Percentiles rank a stretch among this genome's conserved stretches.
Evolutionary conservation across 2,113 vertebrate species (phyloP).

Genomic region (Alouatta palliata): DNA sequence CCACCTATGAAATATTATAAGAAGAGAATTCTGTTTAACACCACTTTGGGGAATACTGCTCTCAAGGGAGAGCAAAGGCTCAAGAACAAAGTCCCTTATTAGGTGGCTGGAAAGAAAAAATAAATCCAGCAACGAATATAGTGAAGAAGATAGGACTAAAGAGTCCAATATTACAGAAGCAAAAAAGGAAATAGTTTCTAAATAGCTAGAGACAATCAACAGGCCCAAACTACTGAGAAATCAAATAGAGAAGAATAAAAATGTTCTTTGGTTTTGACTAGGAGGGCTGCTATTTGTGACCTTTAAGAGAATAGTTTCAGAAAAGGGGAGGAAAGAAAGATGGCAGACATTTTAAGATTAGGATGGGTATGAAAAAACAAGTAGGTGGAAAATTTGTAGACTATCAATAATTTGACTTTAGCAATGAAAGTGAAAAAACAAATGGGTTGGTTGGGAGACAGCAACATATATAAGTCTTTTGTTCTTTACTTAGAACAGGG

Average conservation of each 20-base stretch:
- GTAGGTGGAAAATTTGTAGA: slow-evolving; percentile 22
- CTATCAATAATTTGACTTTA: not conserved
- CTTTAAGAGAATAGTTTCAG: slow-evolving; percentile 34
- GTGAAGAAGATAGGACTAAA: not conserved
- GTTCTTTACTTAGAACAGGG: not conserved
- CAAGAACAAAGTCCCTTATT: not conserved
- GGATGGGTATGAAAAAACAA: not conserved
- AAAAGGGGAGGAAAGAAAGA: slow-evolving; percentile 1
- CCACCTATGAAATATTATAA: slow-evolving; percentile 6
- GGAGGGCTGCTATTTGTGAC: slow-evolving; percentile 15
- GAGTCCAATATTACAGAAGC: not conserved
- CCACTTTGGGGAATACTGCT: slow-evolving; percentile 5
- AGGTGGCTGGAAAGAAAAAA: not conserved
- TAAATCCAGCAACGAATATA: not conserved
- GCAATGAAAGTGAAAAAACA: not conserved
- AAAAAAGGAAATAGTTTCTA: slow-evolving; percentile 34
- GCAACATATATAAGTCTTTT: not conserved
- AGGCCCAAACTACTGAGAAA: slow-evolving; percentile 14
- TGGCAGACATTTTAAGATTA: not conserved
- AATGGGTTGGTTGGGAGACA: not conserved
- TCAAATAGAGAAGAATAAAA: slow-evolving; percentile 12
- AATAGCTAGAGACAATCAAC: slow-evolving; percentile 34
- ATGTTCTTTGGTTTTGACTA: not conserved
- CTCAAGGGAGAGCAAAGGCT: not conserved
- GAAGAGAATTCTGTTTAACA: slow-evolving; percentile 28